phyloP scores from a whole-genome alignment of 1,140 invertebrate genomes.

The Pachyrhynchus sulphureomaculatus region DNA sequence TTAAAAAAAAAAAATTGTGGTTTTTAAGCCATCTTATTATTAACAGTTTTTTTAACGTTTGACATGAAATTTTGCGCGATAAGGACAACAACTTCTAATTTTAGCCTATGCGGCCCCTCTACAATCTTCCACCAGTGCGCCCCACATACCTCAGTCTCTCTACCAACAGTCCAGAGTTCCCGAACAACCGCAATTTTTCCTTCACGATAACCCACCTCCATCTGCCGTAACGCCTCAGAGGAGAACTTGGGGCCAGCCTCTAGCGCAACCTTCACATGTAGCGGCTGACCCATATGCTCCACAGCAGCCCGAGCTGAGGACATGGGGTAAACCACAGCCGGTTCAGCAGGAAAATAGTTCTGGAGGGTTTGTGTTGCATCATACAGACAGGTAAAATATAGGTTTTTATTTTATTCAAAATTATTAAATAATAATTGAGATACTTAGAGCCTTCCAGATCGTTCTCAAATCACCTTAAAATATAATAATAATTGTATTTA shows the following conservation, averaged over 20 bases:
- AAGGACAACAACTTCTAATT: slow-evolving; percentile 6
- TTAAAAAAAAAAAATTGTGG: too few relatives aligned
- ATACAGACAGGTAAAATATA: slow-evolving; percentile 42
- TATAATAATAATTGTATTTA: neutral
- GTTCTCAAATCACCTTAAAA: neutral
- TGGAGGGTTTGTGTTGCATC: slow-evolving; percentile 46
- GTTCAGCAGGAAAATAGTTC: slow-evolving; percentile 8
- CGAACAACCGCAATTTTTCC: slow-evolving; percentile 66
- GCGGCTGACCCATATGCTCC: slow-evolving; percentile 50
- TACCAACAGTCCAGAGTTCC: slow-evolving; percentile 41
- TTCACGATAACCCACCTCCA: slow-evolving; percentile 63
- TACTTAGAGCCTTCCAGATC: too few relatives aligned
- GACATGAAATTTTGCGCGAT: too few relatives aligned
- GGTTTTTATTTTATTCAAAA: too few relatives aligned
- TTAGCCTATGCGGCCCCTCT: slow-evolving; percentile 34
- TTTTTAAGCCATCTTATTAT: too few relatives aligned
- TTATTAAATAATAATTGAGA: too few relatives aligned
- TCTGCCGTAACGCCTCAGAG: slow-evolving; percentile 62
- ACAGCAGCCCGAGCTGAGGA: slow-evolving; percentile 55
- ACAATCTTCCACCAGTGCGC: slow-evolving; percentile 47
- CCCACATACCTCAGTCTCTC: slow-evolving; percentile 50
- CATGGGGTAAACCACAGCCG: slow-evolving; percentile 46
- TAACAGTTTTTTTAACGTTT: too few relatives aligned
- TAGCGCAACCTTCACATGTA: slow-evolving; percentile 53
- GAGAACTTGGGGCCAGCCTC: slow-evolving; percentile 70